Evolutionary conservation across 2,888 invertebrate species (phyloP).

Genomic region (Eudasyphora cyanicolor): DNA sequence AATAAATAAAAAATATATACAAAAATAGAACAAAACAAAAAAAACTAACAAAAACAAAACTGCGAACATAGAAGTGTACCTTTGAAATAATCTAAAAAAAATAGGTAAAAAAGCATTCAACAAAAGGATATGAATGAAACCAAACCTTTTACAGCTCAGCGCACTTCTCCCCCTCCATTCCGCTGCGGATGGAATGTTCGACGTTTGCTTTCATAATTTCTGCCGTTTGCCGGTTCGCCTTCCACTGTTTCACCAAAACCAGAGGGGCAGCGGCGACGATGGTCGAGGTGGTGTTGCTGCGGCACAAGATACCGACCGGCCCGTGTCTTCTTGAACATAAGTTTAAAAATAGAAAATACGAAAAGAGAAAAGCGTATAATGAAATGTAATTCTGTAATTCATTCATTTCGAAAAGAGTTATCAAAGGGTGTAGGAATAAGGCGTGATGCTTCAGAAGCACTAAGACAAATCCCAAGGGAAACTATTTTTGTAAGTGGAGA

Average conservation of each 20-base stretch:
- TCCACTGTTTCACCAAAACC: constrained; percentile 1
- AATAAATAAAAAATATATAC: neutral
- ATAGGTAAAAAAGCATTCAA: neutral
- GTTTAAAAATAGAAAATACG: neutral
- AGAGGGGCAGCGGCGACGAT: neutral
- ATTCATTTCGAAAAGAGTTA: constrained; percentile 8
- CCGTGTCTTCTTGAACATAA: constrained; percentile 1
- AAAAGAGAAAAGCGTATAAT: constrained; percentile 20
- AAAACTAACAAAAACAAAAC: neutral
- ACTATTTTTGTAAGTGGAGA: too few relatives aligned
- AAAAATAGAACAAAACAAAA: neutral
- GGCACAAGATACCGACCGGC: neutral
- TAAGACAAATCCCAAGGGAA: too few relatives aligned
- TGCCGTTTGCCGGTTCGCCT: neutral
- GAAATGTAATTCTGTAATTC: constrained; percentile 39
- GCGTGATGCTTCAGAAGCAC: neutral
- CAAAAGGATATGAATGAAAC: constrained; percentile 27
- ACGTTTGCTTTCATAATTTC: neutral
- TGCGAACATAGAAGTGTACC: neutral
- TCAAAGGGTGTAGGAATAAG: neutral
- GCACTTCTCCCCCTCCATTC: neutral
- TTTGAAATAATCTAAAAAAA: neutral
- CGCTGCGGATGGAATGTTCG: constrained; percentile 1
- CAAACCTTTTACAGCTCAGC: constrained; percentile 14
- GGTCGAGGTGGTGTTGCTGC: neutral